Conservation (phyloP, 2,113 vertebrate genomes). For the Ailurus styani region DNA sequence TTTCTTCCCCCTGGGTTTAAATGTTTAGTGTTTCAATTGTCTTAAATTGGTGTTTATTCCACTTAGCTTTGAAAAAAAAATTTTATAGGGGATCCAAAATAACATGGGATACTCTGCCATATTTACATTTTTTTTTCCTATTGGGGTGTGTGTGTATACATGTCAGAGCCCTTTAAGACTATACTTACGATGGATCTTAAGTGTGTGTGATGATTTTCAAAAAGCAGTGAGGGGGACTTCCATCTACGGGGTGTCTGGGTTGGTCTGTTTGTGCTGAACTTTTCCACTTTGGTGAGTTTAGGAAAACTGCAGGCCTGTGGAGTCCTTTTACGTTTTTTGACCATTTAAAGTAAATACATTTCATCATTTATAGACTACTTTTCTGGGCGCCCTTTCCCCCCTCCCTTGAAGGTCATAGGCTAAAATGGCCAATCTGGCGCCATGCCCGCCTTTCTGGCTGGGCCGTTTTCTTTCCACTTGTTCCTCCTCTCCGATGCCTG, state of each 20-base stretch:
- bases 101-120: not conserved
- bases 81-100: not conserved
- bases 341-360: slow-evolving; percentile 53
- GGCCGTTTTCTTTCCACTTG: not conserved
- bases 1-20: not conserved
- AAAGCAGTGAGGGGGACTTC: slow-evolving; percentile 18
- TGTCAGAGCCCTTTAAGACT: not conserved
- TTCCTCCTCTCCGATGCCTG: not conserved
- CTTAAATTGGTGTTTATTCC: not conserved
- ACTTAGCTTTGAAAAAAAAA: not conserved
- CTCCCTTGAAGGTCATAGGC: not conserved
- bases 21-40: not conserved
- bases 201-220: slow-evolving; percentile 37
- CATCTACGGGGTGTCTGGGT: slow-evolving; percentile 47
- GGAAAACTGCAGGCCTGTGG: slow-evolving; percentile 7
- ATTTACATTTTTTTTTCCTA: not conserved
- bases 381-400: not conserved
- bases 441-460: not conserved
- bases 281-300: slow-evolving; percentile 59
- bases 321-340: slow-evolving; percentile 27
- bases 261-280: slow-evolving; percentile 54
- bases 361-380: not conserved
- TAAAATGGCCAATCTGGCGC: not conserved
- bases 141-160: not conserved
- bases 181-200: slow-evolving; percentile 23